phyloP scores from a whole-genome alignment of 2,888 invertebrate genomes.

The Cacoxenus indagator region DNA sequence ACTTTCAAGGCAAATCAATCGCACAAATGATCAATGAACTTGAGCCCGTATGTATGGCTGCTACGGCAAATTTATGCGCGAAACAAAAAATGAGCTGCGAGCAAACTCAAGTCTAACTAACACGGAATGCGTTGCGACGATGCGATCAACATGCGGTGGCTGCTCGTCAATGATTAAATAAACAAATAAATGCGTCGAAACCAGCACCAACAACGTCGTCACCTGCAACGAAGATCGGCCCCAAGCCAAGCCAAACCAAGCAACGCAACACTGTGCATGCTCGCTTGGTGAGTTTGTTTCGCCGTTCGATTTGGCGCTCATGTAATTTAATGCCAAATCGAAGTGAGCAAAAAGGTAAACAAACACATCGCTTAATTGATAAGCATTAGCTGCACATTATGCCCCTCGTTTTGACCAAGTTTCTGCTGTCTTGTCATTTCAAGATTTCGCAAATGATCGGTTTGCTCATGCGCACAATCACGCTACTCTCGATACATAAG shows the following conservation, averaged over 20 bases:
- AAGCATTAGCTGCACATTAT: background rate
- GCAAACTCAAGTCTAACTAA: background rate
- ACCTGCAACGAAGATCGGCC: conserved; percentile 32
- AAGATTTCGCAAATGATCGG: conserved; percentile 49
- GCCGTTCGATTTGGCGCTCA: conserved; percentile 30
- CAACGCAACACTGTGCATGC: background rate
- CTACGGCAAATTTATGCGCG: background rate
- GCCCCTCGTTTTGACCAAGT: conserved; percentile 43
- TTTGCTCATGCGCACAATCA: background rate
- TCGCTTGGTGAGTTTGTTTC: conserved; percentile 32
- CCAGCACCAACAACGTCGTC: conserved; percentile 4
- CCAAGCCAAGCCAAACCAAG: conserved; percentile 24
- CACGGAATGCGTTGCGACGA: background rate
- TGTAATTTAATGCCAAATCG: conserved; percentile 52
- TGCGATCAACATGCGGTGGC: conserved; percentile 30
- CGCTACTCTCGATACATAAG: background rate
- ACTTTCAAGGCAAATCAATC: background rate
- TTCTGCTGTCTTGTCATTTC: conserved; percentile 39
- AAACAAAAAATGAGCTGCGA: background rate
- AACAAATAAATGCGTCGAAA: conserved; percentile 24
- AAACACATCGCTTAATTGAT: conserved; percentile 13
- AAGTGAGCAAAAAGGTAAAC: conserved; percentile 28
- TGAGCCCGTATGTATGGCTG: background rate
- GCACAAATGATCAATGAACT: background rate
- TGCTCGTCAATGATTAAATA: conserved; percentile 36